Base-by-base conservation (phyloP, 2,888 invertebrate genomes). In the Pemphredon lugubris region DNA sequence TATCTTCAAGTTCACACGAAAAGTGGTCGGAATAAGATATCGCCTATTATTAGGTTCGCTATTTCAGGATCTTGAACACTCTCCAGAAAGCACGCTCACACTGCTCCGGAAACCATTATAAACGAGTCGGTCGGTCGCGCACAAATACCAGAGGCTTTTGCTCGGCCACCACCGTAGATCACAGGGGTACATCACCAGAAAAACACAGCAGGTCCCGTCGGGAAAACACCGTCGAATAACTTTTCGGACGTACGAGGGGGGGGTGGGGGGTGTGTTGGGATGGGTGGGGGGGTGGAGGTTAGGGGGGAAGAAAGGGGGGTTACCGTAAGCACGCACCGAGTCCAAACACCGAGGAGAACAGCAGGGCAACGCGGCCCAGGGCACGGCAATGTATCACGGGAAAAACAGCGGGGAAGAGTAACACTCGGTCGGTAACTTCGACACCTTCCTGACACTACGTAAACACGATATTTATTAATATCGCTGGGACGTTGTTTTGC, bases 1-100 rank as follows among this genome's bases (percentile, higher is more conserved):
- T 83, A 74, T 80, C 84, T 81, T 84, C 84, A 85, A 85, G 84
- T 84, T 84, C 85, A 84, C 77, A 77, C 74, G 79, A 79, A 80
- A 79, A 83, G 81, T 81, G 73, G 79, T 75, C 73, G 83, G 73
- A 79, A 81, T 78, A 79, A 79, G 79, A 77, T 84, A 84, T 81
- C 74, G 69, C 72, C 73, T 79, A 77, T 84, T 81, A 77, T 83
- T 83, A 85, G 79, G 69, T 67, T 63, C 60, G 76, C 78, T 85
- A 85, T 85, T 85, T 83, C 72, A 75, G 79, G 72, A 74, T 73
- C 64, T 80, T 76, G 76, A 79, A 74, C 73, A 69, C 75, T 78
- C 79, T 83, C 67, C 81, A 72, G 75, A 75, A 76, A 75, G 66
- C 78, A 67, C 58, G 68, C 63, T 71, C 58, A 71, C 78, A 75